A percentile compares a stretch with the other conserved stretches of the same genome.
These are phyloP conservation scores for Buphagus erythrorhynchus DNA, from an alignment of 2,797 vertebrate genomes.

Conservation along the genomic window DNA sequence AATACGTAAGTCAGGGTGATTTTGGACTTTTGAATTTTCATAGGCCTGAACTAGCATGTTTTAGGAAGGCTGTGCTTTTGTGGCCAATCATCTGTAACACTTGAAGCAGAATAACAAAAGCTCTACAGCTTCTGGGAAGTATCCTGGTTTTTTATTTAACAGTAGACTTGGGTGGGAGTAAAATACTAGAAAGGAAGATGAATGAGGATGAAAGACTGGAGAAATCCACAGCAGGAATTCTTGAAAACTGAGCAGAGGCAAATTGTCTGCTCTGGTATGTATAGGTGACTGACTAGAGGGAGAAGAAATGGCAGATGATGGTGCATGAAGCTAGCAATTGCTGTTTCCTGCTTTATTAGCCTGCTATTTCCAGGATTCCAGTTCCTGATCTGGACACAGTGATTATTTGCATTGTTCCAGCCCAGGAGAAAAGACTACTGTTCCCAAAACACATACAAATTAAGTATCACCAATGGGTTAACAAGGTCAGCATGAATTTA, in stretches of 20 bases:
- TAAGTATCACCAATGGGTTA: not conserved
- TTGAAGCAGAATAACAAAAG: not conserved
- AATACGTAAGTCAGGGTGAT: not conserved
- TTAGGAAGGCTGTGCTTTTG: not conserved
- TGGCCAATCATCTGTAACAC: not conserved
- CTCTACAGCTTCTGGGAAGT: not conserved
- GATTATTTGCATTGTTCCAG: not conserved
- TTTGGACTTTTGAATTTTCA: not conserved
- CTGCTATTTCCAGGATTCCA: not conserved
- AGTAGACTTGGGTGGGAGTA: not conserved
- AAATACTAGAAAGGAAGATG: not conserved
- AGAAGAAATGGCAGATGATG: not conserved
- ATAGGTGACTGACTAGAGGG: not conserved
- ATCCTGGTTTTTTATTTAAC: not conserved
- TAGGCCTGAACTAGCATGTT: not conserved
- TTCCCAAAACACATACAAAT: not conserved
- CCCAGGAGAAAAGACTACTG: not conserved
- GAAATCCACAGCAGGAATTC: not conserved
- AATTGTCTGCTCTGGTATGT: not conserved
- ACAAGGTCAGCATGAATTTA: not conserved
- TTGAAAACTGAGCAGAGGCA: not conserved
- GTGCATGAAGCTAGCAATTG: not conserved
- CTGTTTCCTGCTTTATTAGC: not conserved
- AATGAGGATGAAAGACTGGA: not conserved
- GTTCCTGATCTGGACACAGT: not conserved